These are phyloP conservation scores for Pogonocichla stellata DNA, from an alignment of 2,113 vertebrate species.

Conservation along the genomic window DNA sequence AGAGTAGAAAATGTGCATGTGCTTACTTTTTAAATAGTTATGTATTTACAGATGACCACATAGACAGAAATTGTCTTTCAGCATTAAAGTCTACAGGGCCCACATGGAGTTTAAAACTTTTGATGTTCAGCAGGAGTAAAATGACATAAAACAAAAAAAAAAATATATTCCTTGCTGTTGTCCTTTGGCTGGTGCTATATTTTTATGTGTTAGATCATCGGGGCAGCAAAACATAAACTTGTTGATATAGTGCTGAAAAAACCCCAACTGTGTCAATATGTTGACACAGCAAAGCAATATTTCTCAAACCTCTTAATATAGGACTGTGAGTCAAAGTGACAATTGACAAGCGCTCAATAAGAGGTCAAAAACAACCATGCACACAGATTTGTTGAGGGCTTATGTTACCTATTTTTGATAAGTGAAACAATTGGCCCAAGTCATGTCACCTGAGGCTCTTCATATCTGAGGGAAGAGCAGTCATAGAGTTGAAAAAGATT, in stretches of 20 bases:
- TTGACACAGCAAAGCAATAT: constrained; percentile 32
- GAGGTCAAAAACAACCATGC: constrained; percentile 57
- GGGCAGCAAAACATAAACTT: background rate
- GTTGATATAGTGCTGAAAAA: background rate
- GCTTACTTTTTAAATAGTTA: background rate
- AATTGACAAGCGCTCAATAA: constrained; percentile 53
- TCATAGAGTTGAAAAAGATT: constrained; percentile 37
- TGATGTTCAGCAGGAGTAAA: background rate
- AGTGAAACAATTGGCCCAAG: constrained; percentile 64
- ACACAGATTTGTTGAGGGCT: constrained; percentile 56
- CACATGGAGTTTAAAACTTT: background rate
- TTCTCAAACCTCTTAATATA: constrained; percentile 52
- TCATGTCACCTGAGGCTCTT: constrained; percentile 52
- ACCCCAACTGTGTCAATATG: background rate
- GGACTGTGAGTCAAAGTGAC: constrained; percentile 58
- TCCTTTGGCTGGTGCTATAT: background rate
- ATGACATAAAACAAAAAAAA: background rate
- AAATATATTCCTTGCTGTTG: background rate
- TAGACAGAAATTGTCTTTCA: background rate
- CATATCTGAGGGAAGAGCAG: constrained; percentile 5
- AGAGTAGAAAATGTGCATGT: background rate
- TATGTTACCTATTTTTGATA: constrained; percentile 65
- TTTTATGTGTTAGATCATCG: constrained; percentile 22
- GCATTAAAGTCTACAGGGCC: background rate
- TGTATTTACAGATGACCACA: background rate